A percentile compares a stretch with the other conserved stretches of the same genome.
Conservation (phyloP, 2,113 vertebrate species). For the Ceuthmochares aereus region DNA sequence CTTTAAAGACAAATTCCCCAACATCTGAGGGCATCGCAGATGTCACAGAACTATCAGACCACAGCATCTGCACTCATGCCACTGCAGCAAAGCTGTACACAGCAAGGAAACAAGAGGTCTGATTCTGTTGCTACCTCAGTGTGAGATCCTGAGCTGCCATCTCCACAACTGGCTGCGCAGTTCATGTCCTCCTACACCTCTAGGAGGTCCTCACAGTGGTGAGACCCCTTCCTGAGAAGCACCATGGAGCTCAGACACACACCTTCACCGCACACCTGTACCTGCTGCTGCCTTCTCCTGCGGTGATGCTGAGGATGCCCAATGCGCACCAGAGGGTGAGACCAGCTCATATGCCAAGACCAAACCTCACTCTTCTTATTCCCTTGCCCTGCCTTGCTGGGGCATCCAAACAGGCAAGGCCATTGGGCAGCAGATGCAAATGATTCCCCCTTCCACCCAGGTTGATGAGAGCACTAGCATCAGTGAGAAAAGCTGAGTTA, state of each 20-base stretch:
- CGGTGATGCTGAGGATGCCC: accelerated
- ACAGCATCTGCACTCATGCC: accelerated
- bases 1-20: too few species aligned
- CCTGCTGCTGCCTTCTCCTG: neutral
- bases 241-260: accelerated
- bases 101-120: neutral
- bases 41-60: neutral
- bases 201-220: neutral
- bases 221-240: neutral
- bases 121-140: neutral
- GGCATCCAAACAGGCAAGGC: accelerated
- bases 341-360: accelerated
- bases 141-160: accelerated
- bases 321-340: too few species aligned
- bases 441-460: accelerated
- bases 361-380: neutral
- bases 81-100: accelerated
- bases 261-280: neutral
- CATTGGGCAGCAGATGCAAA: accelerated
- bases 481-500: neutral
- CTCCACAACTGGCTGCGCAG: neutral
- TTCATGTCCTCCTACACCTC: neutral
- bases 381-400: neutral
- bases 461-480: accelerated
- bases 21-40: neutral